Base-by-base conservation (phyloP, 2,113 vertebrate species). In the Arvicanthis niloticus region DNA sequence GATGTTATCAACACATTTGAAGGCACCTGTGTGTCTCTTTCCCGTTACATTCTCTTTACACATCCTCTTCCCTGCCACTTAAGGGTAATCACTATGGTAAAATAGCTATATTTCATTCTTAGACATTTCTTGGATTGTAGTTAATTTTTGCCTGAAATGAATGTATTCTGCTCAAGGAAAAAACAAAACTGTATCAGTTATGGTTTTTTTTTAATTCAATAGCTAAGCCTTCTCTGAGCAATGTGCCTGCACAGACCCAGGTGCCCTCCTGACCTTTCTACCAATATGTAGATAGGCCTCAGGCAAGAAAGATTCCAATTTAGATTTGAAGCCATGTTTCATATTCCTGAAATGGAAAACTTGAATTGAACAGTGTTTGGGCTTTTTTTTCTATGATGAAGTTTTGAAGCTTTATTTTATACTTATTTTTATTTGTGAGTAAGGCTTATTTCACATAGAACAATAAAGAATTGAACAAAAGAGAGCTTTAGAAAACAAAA, bases 351-450 rank as follows among this genome's bases (percentile, higher is more conserved):
- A 96, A 77, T 89, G 42, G 77, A 24, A 76, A 9, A 7, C 11
- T 76, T 89, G n/a, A 5, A 9, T 37, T 68, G n/a, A 40, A 93
- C 12, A 11, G 51, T 84, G 56, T 45, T 85, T 34, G 53, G n/a
- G 0, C 26, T 37, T 37, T 29, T 91, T 84, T 87, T 91, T 37
- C 48, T 5, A 58, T 48, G 67, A 26, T 51, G 81, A 96, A 96
- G 65, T 81, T 96, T n/a, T 80, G 6, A 75, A 84, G 24, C 31
- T 45, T 45, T 45, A 87, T 37, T 82, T 82, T 45, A 90, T 62
- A 73, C 77, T 88, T 88, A 58, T 60, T 96, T 62, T 40, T 77
- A 22, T 91, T 92, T 96, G 77, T 26, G 53, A 58, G 19, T 81
- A 58, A 81, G 29, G 0, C 5, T 17, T 82, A 82, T 45, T 88